These are phyloP conservation scores for Perodicticus potto DNA, from an alignment of 2,797 vertebrate species.

Conservation along the genomic window DNA sequence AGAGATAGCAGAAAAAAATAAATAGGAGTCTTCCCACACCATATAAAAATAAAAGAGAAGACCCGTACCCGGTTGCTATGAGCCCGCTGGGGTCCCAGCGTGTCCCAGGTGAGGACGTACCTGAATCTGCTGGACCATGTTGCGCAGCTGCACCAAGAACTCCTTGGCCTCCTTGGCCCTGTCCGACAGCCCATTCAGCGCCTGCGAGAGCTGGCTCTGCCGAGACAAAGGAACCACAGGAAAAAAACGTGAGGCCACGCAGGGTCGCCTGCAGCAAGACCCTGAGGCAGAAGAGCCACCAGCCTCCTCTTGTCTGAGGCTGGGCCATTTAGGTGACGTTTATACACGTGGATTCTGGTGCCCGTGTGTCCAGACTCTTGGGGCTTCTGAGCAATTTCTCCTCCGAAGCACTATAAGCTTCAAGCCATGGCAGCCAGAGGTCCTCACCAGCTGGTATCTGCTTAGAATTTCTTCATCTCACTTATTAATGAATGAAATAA, in stretches of 20 bases:
- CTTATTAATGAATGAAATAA: not conserved
- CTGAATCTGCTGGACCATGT: slow-evolving; percentile 99
- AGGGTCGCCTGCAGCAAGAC: not conserved
- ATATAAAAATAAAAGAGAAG: not conserved
- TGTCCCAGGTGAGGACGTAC: slow-evolving; percentile 84
- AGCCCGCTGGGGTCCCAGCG: not conserved
- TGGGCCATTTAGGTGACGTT: not conserved
- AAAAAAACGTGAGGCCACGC: not conserved
- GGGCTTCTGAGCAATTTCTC: not conserved
- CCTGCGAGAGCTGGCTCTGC: slow-evolving; percentile 98
- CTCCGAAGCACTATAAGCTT: not conserved
- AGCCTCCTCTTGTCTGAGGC: not conserved
- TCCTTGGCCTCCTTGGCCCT: slow-evolving; percentile 98
- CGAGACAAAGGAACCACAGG: not conserved
- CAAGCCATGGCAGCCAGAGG: not conserved
- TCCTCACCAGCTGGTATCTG: not conserved
- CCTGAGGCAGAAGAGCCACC: not conserved
- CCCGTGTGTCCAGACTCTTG: not conserved
- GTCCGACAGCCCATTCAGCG: slow-evolving; percentile 96
- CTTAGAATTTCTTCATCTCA: not conserved
- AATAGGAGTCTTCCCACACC: not conserved
- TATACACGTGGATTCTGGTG: not conserved
- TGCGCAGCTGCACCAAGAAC: slow-evolving; percentile 97
- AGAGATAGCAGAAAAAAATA: slow-evolving; percentile 8
- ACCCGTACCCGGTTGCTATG: not conserved